A percentile compares a stretch with the other conserved stretches of the same genome.
Conservation (phyloP, 2,797 vertebrate species). For the Lacerta viridis region DNA sequence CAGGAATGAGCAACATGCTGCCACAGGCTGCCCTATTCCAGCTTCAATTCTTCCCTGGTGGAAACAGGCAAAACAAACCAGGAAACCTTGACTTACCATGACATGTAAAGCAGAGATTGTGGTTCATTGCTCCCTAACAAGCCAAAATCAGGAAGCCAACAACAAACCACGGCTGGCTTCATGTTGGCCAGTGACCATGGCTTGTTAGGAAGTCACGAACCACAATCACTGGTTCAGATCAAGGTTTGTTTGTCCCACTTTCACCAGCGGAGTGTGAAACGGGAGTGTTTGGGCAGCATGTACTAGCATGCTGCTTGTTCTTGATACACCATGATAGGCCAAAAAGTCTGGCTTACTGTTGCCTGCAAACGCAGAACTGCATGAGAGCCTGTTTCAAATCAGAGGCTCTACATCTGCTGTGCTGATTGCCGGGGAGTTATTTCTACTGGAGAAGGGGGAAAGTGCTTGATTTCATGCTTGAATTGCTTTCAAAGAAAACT, state of each 20-base stretch:
- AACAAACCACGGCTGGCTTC: neutral
- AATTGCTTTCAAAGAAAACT: neutral
- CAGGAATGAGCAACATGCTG: neutral
- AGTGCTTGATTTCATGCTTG: neutral
- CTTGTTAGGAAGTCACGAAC: too few relatives aligned
- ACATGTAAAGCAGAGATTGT: neutral
- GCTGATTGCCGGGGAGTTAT: neutral
- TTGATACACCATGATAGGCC: too few relatives aligned
- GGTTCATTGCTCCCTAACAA: too few relatives aligned
- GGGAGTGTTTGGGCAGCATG: too few relatives aligned
- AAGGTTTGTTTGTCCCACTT: too few relatives aligned
- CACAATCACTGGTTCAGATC: too few relatives aligned
- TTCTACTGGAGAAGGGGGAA: neutral
- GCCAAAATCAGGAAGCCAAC: neutral
- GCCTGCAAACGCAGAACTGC: too few relatives aligned
- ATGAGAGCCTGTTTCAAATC: neutral
- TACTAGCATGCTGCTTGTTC: too few relatives aligned
- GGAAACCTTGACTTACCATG: too few relatives aligned
- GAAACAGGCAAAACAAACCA: neutral
- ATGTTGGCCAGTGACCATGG: too few relatives aligned
- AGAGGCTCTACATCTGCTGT: neutral
- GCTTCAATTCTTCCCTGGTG: neutral
- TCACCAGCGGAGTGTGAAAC: too few relatives aligned
- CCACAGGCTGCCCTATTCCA: neutral
- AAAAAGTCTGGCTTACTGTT: too few relatives aligned